Base-by-base conservation (phyloP, 92 coral and sea anemone genomes). In the Desmophyllum pertusum region DNA sequence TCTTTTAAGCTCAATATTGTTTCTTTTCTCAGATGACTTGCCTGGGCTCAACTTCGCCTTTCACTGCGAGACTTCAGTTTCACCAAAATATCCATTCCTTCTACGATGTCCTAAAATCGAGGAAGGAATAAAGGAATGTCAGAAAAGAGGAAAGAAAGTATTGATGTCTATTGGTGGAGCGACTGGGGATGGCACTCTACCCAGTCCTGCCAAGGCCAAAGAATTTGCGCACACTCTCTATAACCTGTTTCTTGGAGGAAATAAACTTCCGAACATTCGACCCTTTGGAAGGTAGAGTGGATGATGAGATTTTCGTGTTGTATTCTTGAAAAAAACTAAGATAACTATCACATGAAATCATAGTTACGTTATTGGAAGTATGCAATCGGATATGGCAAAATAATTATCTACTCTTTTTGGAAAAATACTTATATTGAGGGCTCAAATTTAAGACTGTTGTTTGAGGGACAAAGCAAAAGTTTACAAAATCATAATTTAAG, bases 81-180 rank as follows among this genome's bases (percentile, higher is more conserved):
- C 98, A 0, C 73, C 74, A 3, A 84, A 94, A 13, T 90, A 94
- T 70, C 93, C 93, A 50, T 89, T 86, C 86, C 95, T 94, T 7
- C 86, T 94, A 23, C 95, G 92, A 65, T 94, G 98, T 61, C 93
- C 93, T 37, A 42, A 87, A 41, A 94, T 94, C 69, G 98, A 89
- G 77, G 63, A 88, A 39, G 98, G 98, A 38, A 94, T 94, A 77
- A 84, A 78, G 40, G 92, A 89, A 71, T 94, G 98, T 43, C 98
- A 94, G 76, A 80, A 43, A 19, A 81, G 76, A 63, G 98, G 95
- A 77, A 88, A 92, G 83, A 92, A 87, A 65, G 95, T 94, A 19
- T 68, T 94, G 51, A 90, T 94, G 88, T 94, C 98, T 17, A 88
- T 94, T 42, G 98, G 98, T 30, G 98, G 95, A 27, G 95, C 94